Conservation (phyloP, 2,888 invertebrate species). For the Thelaira solivaga region DNA sequence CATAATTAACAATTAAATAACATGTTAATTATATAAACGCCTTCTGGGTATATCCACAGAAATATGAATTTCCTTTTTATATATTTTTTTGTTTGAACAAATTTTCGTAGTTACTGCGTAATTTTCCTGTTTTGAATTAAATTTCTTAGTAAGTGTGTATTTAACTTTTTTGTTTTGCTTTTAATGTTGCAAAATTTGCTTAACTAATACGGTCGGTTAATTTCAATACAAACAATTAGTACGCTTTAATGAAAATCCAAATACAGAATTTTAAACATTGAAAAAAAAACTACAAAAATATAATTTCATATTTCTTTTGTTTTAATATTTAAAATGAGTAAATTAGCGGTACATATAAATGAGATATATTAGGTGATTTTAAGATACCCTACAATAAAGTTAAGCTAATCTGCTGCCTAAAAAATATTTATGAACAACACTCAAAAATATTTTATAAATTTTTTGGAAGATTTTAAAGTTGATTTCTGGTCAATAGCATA, state of each 20-base stretch:
- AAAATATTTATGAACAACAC: too few species aligned
- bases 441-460: too few species aligned
- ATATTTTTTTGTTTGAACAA: too few species aligned
- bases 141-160: neutral
- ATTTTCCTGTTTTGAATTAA: neutral
- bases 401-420: too few species aligned
- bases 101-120: too few species aligned
- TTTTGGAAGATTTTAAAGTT: too few species aligned
- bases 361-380: neutral
- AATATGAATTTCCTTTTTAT: too few species aligned
- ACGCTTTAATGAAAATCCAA: conserved; percentile 1
- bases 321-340: neutral
- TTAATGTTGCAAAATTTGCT: conserved; percentile 18
- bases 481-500: too few species aligned
- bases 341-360: neutral
- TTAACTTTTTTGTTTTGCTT: neutral
- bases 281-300: neutral
- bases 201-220: conserved; percentile 32
- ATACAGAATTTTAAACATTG: neutral
- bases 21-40: too few species aligned
- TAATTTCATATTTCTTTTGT: neutral
- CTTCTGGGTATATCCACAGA: too few species aligned
- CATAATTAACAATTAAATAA: too few species aligned
- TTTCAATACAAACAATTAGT: conserved; percentile 17
- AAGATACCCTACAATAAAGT: neutral